These are phyloP conservation scores for Podabrus alpinus DNA, from an alignment of 2,888 invertebrate species.

Conservation along the genomic window DNA sequence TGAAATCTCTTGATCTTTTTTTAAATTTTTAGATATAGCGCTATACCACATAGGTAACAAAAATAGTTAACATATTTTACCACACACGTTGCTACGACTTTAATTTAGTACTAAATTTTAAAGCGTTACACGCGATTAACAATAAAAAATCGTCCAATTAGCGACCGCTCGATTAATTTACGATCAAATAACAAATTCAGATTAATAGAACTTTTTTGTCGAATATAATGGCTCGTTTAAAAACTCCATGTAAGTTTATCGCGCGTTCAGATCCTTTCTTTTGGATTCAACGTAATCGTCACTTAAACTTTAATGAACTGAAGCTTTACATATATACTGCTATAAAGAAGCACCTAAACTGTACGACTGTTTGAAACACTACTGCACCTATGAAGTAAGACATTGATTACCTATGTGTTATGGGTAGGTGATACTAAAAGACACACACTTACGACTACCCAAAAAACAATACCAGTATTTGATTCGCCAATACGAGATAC, in stretches of 20 bases:
- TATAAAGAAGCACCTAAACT: conserved; percentile 29
- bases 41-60: conserved; percentile 16
- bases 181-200: not conserved
- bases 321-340: too few species aligned
- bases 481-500: conserved; percentile 35
- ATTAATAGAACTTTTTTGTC: not conserved
- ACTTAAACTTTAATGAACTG: not conserved
- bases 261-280: not conserved
- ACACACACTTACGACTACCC: conserved; percentile 15
- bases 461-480: conserved; percentile 34
- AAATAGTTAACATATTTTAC: conserved; percentile 26
- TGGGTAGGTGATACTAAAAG: not conserved
- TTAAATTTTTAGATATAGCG: not conserved
- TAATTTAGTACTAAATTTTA: conserved; percentile 12
- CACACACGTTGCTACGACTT: conserved; percentile 26
- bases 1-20: conserved; percentile 7
- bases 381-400: conserved; percentile 33
- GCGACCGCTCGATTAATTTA: not conserved
- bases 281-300: not conserved
- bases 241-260: not conserved
- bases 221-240: not conserved
- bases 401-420: not conserved
- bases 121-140: conserved; percentile 15
- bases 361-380: conserved; percentile 35
- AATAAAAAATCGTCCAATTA: conserved; percentile 19